Percentiles rank a stretch among this genome's conserved stretches.
These are phyloP conservation scores for Myiotriccus ornatus DNA, from an alignment of 2,797 vertebrate species.

Conservation along the genomic window DNA sequence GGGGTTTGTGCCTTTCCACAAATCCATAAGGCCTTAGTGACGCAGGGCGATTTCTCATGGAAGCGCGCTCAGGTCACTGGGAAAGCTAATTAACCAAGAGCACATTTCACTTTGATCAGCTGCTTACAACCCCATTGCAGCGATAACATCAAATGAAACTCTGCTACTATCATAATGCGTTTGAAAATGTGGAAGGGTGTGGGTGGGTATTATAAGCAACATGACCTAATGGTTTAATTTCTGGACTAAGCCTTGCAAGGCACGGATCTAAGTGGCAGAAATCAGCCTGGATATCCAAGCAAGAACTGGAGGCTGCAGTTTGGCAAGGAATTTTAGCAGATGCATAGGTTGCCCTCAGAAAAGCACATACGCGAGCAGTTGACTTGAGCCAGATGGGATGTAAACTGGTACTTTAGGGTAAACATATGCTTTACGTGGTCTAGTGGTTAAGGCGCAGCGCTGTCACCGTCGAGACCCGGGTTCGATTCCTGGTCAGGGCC, in stretches of 20 bases:
- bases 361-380: neutral
- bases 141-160: slow-evolving; percentile 43
- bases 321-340: slow-evolving; percentile 35
- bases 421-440: neutral
- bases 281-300: neutral
- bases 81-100: slow-evolving; percentile 47
- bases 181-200: slow-evolving; percentile 14
- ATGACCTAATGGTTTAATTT: neutral
- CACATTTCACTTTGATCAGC: slow-evolving; percentile 52
- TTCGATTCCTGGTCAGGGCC: no score
- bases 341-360: slow-evolving; percentile 9
- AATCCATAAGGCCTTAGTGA: neutral
- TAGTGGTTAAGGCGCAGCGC: no score
- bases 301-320: neutral
- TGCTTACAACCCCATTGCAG: neutral
- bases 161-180: neutral
- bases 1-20: neutral
- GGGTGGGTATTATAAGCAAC: neutral
- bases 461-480: no score
- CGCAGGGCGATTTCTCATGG: neutral
- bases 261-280: neutral
- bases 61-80: slow-evolving; percentile 2
- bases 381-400: slow-evolving; percentile 40
- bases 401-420: slow-evolving; percentile 7
- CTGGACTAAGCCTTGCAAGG: neutral